phyloP scores from a whole-genome alignment of 1,140 invertebrate genomes.

The Ephestia elutella region DNA sequence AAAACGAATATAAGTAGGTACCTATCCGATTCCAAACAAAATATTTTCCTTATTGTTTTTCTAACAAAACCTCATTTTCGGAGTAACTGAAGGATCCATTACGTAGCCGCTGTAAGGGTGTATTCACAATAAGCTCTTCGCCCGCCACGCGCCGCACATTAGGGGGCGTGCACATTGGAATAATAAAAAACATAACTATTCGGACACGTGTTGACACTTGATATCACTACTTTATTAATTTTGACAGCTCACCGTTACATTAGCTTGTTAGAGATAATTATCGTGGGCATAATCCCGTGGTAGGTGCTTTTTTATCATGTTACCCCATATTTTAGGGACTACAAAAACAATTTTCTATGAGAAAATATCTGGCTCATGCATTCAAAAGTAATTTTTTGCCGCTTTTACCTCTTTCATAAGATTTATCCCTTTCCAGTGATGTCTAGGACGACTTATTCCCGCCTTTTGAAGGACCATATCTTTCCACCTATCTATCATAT shows the following conservation, averaged over 20 bases:
- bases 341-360: neutral
- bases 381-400: no score
- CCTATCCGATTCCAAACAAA: no score
- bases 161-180: constrained; percentile 45
- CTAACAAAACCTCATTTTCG: neutral
- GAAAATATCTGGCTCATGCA: no score
- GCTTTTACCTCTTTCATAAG: no score
- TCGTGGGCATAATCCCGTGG: constrained; percentile 10
- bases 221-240: constrained; percentile 60
- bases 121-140: constrained; percentile 40
- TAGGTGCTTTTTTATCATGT: constrained; percentile 12
- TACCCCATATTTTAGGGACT: constrained; percentile 3
- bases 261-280: constrained; percentile 39
- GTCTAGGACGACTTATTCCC: no score
- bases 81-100: constrained; percentile 6
- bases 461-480: no score
- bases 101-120: constrained; percentile 4
- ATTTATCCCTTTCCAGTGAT: no score
- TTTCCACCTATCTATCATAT: no score
- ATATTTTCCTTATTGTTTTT: neutral
- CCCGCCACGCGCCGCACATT: constrained; percentile 51
- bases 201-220: constrained; percentile 49
- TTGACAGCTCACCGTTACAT: constrained; percentile 42
- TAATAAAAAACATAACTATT: constrained; percentile 43
- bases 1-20: no score